Evolutionary conservation across 2,113 vertebrate species (phyloP), one percentile per base, ranked within the genome.

Genomic region (Beaufortia kweichowensis): DNA sequence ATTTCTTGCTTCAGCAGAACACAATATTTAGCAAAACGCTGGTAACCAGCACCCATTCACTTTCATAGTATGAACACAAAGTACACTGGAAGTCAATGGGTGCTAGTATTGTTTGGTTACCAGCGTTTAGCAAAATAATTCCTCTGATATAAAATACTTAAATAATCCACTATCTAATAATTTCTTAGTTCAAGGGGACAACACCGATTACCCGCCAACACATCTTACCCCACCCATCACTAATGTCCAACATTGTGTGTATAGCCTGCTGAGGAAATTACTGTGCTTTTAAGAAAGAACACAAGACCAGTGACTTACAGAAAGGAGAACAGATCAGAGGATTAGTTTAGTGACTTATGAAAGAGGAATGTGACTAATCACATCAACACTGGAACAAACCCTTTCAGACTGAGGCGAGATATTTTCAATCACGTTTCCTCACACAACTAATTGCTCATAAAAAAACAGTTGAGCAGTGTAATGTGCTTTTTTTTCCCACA

Each of bases 341-440:
- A 55, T 63, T 14, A 69, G 53, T 57, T 62, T 55, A 24, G 31
- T 43, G 41, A 53, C 24, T 55, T 53, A 19, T 14, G 12, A 6
- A 68, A 41, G 59, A 53, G 19, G 66, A 78, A 53, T 53, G 57
- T 70, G 41, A 35, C 41, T 61, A 69, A 69, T 70, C 28, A 14
- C 9, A 61, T 60, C n/a, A 60, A 60, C 31, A 15, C 33, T 14
- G 46, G 17, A 60, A 29, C 17, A 7, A 15, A 35, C 64, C 46
- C 43, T 69, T 69, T 55, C 19, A 43, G 53, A 29, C 4, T 57
- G 62, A 76, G 61, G 15, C 61, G 26, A 23, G 35, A 15, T 9
- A 19, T 4, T 56, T 59, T 59, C 2, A 3, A 17, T 69, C 66
- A 69, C 29, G 19, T 59, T 67, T 14, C 53, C 57, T 63, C 26